These are phyloP conservation scores for Tetranychus piercei DNA, from an alignment of 2,888 invertebrate species.

Conservation along the genomic window DNA sequence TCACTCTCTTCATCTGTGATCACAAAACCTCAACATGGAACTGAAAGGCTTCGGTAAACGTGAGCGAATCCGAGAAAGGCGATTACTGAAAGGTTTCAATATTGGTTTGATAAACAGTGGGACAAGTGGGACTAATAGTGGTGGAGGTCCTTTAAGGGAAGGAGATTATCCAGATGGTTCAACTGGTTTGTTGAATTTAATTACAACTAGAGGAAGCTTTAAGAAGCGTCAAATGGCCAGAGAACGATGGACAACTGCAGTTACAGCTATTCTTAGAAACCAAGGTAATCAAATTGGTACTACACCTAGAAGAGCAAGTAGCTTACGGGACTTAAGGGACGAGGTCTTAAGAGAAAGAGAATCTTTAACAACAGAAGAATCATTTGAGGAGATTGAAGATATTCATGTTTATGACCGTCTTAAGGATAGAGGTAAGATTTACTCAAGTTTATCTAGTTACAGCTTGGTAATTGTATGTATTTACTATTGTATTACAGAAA, in stretches of 20 bases:
- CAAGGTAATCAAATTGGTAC: conserved; percentile 23
- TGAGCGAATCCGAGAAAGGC: conserved; percentile 67
- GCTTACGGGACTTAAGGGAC: conserved; percentile 21
- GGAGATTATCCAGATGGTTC: conserved; percentile 17
- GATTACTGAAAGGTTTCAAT: conserved; percentile 69
- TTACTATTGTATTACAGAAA: background rate
- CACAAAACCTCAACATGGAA: background rate
- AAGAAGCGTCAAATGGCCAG: conserved; percentile 1
- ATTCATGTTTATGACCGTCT: background rate
- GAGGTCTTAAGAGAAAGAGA: conserved; percentile 19
- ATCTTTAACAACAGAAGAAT: background rate
- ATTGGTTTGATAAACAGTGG: conserved; percentile 51
- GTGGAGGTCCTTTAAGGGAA: conserved; percentile 30
- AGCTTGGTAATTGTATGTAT: too few species aligned
- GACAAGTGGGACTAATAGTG: background rate
- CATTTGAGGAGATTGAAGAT: background rate
- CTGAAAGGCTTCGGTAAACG: conserved; percentile 42
- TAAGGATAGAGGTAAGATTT: background rate
- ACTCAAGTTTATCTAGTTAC: too few species aligned
- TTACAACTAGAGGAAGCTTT: background rate
- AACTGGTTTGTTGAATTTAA: background rate
- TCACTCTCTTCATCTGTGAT: background rate
- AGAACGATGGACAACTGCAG: conserved; percentile 16
- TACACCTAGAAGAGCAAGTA: conserved; percentile 10
- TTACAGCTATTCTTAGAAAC: conserved; percentile 20